Conservation (phyloP, 2,113 vertebrate genomes). For the Proterorhinus semilunaris region DNA sequence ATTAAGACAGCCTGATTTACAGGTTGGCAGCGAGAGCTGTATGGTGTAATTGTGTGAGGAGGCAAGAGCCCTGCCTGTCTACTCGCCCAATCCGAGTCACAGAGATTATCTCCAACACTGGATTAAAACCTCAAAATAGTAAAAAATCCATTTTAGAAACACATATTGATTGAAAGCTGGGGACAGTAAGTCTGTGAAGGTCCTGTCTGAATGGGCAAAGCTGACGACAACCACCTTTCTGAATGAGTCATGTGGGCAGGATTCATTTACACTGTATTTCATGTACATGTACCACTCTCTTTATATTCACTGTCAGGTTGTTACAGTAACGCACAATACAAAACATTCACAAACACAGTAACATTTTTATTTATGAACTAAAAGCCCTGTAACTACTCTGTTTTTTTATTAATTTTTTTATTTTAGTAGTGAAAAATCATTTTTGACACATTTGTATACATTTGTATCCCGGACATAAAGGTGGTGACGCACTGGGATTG, state of each 20-base stretch:
- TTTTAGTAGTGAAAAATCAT: too few relatives aligned
- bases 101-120: conserved; percentile 75
- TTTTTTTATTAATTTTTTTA: too few relatives aligned
- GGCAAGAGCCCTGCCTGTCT: conserved; percentile 43
- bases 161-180: conserved; percentile 69
- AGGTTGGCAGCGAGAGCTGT: conserved; percentile 44
- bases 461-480: too few relatives aligned
- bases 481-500: too few relatives aligned
- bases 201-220: conserved; percentile 2
- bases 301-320: background rate
- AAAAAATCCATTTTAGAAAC: conserved; percentile 75
- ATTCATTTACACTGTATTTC: background rate
- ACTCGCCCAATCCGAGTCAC: conserved; percentile 66
- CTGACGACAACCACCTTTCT: background rate
- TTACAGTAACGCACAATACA: background rate
- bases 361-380: too few relatives aligned
- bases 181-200: conserved; percentile 29
- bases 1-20: conserved; percentile 63
- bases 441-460: too few relatives aligned
- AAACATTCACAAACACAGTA: too few relatives aligned
- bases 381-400: too few relatives aligned
- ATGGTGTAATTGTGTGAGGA: conserved; percentile 62
- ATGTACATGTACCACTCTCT: too few relatives aligned
- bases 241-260: background rate
- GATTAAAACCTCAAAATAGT: conserved; percentile 78